Evolutionary conservation across 2,888 invertebrate species (phyloP), one percentile per base, ranked within the genome.

Genomic region (Opisthograptis luteolata): DNA sequence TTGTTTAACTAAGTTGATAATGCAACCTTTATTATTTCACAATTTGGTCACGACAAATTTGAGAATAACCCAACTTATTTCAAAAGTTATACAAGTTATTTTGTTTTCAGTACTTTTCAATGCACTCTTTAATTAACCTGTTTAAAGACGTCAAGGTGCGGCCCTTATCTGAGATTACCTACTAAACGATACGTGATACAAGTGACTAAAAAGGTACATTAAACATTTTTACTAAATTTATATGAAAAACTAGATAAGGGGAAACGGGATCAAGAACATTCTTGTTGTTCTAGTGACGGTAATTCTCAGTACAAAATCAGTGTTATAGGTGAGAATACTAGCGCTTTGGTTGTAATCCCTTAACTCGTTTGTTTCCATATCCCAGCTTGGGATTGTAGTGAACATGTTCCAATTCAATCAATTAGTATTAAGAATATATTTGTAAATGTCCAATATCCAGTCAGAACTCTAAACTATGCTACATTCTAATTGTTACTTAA

Each of bases 1-100:
- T 66, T 73, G 72, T 76, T 82, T 84, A 83, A 81, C 79, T 73
- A 43, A 35, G 55, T 43, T 70, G 84, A 86, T 84, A 84, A 80
- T 68, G 55, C 24, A 62, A 77, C 79, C 80, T 80, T 87, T 87
- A 87, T 87, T 87, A 75, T 62, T 64, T 67, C 66, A 36, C 71
- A 84, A 84, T 84, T 85, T 84, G 73, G 71, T 66, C 66, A 69
- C 66, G 62, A 25, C 15, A 37, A 55, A 62, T 72, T 75, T 66
- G 47, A 51, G 40, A 58, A 58, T 61, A 68, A 80, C 62, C 75
- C 71, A 48, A 53, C 67, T 34, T 35, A 51, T 58, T 69, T 57
- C 22, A 64, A 66, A 58, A 62, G 69, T 48, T 34, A 19, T 12
- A 50, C 0, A 37, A 25, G 19, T 9, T 28, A 40, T 37, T 27